Base-by-base conservation (phyloP, 2,888 invertebrate species). In the Marronus borbonicus region DNA sequence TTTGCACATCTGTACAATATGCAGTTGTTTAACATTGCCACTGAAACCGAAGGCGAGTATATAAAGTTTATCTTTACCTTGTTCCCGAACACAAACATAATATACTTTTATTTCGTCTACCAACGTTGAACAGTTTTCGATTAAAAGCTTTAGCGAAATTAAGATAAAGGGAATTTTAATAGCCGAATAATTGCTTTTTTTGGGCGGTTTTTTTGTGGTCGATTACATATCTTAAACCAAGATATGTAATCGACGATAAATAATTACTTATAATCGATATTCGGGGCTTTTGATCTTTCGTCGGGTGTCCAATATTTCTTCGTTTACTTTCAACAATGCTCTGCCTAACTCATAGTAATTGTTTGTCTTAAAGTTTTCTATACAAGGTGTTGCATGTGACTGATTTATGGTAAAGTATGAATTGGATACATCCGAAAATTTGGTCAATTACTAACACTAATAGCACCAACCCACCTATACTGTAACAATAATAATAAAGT, bases 191-290 rank as follows among this genome's bases (percentile, higher is more conserved):
- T 68, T 49, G 24, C n/a, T 10, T 50, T 68, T 50, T 8, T 50
- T 58, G 17, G 17, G n/a, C n/a, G n/a, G 14, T 49, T 68, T 24
- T 24, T 24, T n/a, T 52, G 12, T n/a, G 31, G 36, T 64, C n/a
- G n/a, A n/a, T n/a, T n/a, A n/a, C n/a, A n/a, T 31, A 17, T 52
- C 17, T 52, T 52, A 52, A 24, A 4, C 55, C 5, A 28, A 10
- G 2, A 50, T 28, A 50, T 7, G 14, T 68, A 50, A 50, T 50
- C 68, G 28, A 68, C 50, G 14, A 68, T 50, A 50, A n/a, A 14
- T 68, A 68, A 68, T 68, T 68, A 68, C 68, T 68, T 50, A 68
- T 50, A 68, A 68, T 68, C 50, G 68, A 50, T 68, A 50, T 68
- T 49, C 68, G 68, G 24, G 17, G 50, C 68, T 68, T 44, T 68